Base-by-base conservation (phyloP, 2,888 invertebrate genomes). In the Macrophya alboannulata region DNA sequence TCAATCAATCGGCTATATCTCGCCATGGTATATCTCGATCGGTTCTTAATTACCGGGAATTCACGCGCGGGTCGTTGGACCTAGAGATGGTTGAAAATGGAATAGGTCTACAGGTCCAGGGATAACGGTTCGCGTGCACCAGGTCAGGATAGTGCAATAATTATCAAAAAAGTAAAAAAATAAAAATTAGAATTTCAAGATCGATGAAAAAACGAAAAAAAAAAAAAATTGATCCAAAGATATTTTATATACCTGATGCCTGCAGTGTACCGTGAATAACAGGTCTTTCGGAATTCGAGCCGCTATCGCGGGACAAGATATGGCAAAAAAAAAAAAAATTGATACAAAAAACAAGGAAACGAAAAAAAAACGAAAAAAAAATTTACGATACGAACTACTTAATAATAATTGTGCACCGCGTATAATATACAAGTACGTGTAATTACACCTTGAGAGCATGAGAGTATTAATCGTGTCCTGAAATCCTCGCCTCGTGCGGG, bases 1-100 rank as follows among this genome's bases (percentile, higher is more conserved):
- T 62, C 81, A 62, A 81, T 81, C 81, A 81, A 81, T 81, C 81
- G 59, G 10, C 62, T 81, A 79, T 79, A 62, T 81, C 79, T 55
- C n/a, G 55, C 55, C n/a, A n/a, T 62, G 59, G 62, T 81, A 62
- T 81, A 81, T 81, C 62, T 81, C 40, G n/a, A n/a, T 31, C 1
- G 21, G 62, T 21, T 62, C 43, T 81, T 81, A 81, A 81, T 81
- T 81, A 81, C 62, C 62, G 43, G 59, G 62, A 81, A 81, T 81
- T 81, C 59, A 81, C 59, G 62, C 59, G 62, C 81, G 31, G 81
- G 81, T 62, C 81, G 81, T 81, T 81, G 81, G 77, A 77, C 51
- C 77, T 15, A 62, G 10, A 62, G 37, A 51, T 51, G n/a, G 25
- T 48, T 21, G 31, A 15, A n/a, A 77, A 37, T 77, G 8, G 37